Conservation (phyloP, 2,888 invertebrate species). For the Drosophila macrospina region DNA sequence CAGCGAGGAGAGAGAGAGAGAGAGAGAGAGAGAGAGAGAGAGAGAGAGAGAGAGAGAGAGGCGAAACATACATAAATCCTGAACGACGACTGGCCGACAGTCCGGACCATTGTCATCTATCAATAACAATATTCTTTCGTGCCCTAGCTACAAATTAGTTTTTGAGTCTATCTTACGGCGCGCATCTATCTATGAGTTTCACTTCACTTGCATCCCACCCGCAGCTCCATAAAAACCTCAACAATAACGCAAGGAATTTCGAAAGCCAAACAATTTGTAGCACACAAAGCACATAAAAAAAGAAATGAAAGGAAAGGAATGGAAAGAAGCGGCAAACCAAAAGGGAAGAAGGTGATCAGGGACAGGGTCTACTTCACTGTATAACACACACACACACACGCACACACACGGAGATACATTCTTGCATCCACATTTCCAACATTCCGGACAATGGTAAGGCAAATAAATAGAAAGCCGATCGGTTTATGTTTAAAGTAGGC, state of each 20-base stretch:
- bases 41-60: neutral
- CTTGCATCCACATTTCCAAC: slow-evolving; percentile 41
- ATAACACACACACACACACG: slow-evolving; percentile 37
- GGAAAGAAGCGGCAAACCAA: slow-evolving; percentile 1
- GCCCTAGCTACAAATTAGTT: slow-evolving; percentile 72
- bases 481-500: slow-evolving; percentile 71
- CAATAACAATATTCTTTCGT: slow-evolving; percentile 75
- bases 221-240: slow-evolving; percentile 70
- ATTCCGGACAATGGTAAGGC: slow-evolving; percentile 44
- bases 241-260: slow-evolving; percentile 73
- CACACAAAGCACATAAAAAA: slow-evolving; percentile 69
- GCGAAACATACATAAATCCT: slow-evolving; percentile 51
- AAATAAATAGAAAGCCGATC: slow-evolving; percentile 69
- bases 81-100: slow-evolving; percentile 29
- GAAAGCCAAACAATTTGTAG: slow-evolving; percentile 78
- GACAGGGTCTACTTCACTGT: slow-evolving; percentile 1
- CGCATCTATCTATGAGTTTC: slow-evolving; percentile 38
- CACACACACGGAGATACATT: slow-evolving; percentile 45
- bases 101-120: slow-evolving; percentile 63
- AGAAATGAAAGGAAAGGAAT: neutral
- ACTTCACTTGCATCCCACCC: slow-evolving; percentile 32
- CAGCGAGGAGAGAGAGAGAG: neutral
- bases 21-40: neutral
- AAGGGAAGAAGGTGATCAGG: slow-evolving; percentile 39
- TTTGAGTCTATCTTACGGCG: slow-evolving; percentile 59